Conservation (phyloP, 2,797 vertebrate species). For the Syngnathus rostellatus region DNA sequence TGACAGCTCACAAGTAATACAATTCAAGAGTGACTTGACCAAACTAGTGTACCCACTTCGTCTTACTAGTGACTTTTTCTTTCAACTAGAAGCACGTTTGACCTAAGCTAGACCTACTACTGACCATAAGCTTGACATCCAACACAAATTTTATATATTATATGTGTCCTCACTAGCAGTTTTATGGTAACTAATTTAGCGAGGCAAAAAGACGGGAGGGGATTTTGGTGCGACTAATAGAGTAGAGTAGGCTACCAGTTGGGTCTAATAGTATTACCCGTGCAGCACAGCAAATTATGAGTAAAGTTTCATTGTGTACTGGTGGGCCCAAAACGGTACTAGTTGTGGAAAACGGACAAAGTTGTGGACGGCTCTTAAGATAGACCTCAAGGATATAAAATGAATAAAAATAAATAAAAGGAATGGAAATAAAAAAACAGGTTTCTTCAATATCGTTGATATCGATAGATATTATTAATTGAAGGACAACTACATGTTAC, state of each 20-base stretch:
- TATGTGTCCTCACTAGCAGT: background rate
- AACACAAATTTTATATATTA: background rate
- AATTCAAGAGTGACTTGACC: background rate
- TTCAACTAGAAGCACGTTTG: background rate
- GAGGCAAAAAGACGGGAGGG: background rate
- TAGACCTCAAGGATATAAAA: background rate
- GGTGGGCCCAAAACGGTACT: background rate
- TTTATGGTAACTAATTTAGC: background rate
- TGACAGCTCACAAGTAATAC: constrained; percentile 30
- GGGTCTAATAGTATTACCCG: background rate
- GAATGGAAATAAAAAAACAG: background rate
- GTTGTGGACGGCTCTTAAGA: too few relatives aligned
- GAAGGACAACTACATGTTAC: background rate
- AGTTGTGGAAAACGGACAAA: background rate
- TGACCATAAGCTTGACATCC: background rate
- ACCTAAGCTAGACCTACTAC: background rate
- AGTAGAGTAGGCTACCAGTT: background rate
- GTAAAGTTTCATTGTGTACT: background rate
- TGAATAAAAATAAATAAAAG: background rate
- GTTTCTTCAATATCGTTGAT: background rate
- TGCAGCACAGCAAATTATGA: background rate
- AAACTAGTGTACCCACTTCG: background rate
- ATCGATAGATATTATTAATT: background rate
- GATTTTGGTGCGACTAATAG: background rate
- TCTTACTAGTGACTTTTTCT: background rate